Conservation (phyloP, 2,797 vertebrate genomes). For the Urocyon cinereoargenteus region DNA sequence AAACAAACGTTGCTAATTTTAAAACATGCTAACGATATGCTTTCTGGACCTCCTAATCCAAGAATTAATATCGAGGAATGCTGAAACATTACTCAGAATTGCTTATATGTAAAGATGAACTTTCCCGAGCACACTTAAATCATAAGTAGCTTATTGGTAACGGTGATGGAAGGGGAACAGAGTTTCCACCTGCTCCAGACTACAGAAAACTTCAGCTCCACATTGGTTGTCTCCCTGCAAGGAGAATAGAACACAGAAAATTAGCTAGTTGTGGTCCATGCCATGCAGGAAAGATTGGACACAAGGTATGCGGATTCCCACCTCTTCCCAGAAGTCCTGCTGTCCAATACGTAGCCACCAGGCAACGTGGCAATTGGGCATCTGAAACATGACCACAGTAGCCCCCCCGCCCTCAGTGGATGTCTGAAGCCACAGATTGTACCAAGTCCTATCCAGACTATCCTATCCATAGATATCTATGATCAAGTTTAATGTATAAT, state of each 20-base stretch:
- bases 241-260: background rate
- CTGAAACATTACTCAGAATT: background rate
- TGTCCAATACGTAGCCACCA: background rate
- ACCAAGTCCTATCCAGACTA: background rate
- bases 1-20: background rate
- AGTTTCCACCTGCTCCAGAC: background rate
- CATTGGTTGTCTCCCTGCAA: background rate
- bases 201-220: background rate
- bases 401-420: background rate
- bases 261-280: background rate
- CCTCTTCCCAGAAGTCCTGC: background rate
- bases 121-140: background rate
- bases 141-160: background rate
- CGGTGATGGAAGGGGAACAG: no score
- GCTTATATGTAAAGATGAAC: background rate
- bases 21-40: background rate
- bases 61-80: background rate
- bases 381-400: background rate
- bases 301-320: background rate
- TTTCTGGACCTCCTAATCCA: background rate
- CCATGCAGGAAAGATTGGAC: background rate
- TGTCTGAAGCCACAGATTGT: background rate
- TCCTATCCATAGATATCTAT: background rate
- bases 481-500: background rate
- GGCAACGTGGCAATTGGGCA: fast-evolving